Base-by-base conservation (phyloP, 2,113 vertebrate species). In the Osmerus eperlanus region DNA sequence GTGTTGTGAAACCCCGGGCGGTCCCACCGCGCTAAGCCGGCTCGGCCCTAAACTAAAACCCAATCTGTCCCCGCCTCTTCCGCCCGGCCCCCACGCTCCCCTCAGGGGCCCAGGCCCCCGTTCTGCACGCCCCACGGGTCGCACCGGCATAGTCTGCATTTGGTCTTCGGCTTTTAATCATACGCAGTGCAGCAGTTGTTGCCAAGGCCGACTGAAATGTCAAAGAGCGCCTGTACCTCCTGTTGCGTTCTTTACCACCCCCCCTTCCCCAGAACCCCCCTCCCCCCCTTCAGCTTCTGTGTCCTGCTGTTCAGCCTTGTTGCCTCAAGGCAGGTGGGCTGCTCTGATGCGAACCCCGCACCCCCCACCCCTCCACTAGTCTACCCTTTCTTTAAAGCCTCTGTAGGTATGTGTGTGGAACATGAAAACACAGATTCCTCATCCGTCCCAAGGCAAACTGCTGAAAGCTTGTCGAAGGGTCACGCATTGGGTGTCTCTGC, bases 161-260 rank as follows among this genome's bases (percentile, higher is more conserved):
- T 28, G 36, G 36, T 64, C n/a, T 54, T 56, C 36, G 3, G 18
- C 65, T 71, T 41, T 72, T 58, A 53, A 78, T 70, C 70, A 79
- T 72, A 67, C 54, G 60, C 74, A 72, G 80, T 65, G 70, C 74
- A 53, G 85, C 62, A 59, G 72, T 53, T 65, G 65, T 58, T 73
- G n/a, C 36, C 19, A 68, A 72, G 72, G 77, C 52, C 3, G 75
- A 53, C 73, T 81, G 80, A 25, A 1, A 28, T 60, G 72, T 7
- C 2, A 86, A 4, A 0, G 85, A 87, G 86, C 86, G 82, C 83
- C 65, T 32, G 60, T 15, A 72, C 81, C 54, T 73, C 54, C 54
- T 21, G 58, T 78, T 77, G 73, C 75, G 76, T 83, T 86, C 29
- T 32, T 32, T 32, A 3, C 29, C 29, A 32, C 29, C 29, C 32